Base-by-base conservation (phyloP, 2,888 invertebrate species). In the Liodrosophila aerea region DNA sequence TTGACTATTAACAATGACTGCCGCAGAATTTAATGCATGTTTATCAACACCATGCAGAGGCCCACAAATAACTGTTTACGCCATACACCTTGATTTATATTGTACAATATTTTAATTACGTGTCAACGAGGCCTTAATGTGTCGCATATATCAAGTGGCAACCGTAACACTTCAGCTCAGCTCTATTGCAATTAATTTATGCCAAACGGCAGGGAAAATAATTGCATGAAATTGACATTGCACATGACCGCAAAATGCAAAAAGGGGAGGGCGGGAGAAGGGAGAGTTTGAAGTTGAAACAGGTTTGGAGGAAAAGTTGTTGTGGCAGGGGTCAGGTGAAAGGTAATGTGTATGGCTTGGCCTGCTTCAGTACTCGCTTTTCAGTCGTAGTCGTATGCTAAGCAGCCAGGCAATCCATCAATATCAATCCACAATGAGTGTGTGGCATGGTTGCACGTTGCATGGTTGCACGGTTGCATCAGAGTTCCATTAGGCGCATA, bases 111-210 rank as follows among this genome's bases (percentile, higher is more conserved):
- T n/a, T 75, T 80, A 76, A 85, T 82, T 78, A 75, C 67, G 66
- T 73, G 73, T 70, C 73, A 83, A 78, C 64, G 59, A 73, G 66
- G 13, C 57, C 50, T 54, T 67, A 73, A 73, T 58, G 64, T 52
- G 63, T 62, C 60, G 51, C 73, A 78, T 73, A 85, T 64, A 76
- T 78, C 85, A 85, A 73, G 63, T 52, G 59, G 46, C 13, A 13
- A 50, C 64, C 30, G 56, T 54, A 61, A 12, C 31, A 5, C 22
- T 22, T 4, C 22, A 22, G 22, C 15, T 31, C 16, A 27, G 41
- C 49, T 57, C 31, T 15, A 64, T 58, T 76, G 76, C 65, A 71
- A 78, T 71, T 85, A 85, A 85, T 80, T 73, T 80, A 80, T 85
- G 73, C 73, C 71, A 80, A 80, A 68, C 63, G 74, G 68, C 71